A percentile compares a stretch with the other conserved stretches of the same genome.
Conservation (phyloP, 2,797 vertebrate species). For the Tamandua tetradactyla region DNA sequence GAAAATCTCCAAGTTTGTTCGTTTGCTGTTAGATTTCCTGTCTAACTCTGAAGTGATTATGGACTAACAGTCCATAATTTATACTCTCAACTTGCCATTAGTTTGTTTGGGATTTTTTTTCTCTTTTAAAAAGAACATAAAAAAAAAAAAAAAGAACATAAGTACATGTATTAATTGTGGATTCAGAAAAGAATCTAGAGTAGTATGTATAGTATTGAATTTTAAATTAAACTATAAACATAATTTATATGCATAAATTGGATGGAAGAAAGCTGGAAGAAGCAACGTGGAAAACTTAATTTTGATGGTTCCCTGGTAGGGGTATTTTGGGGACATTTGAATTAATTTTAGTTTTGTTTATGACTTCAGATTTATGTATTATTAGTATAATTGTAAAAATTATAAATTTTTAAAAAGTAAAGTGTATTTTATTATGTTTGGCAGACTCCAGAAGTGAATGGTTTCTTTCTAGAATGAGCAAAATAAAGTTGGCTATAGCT, state of each 20-base stretch:
- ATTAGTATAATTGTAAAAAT: not conserved
- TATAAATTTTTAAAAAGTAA: conserved; percentile 4
- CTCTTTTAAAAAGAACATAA: not conserved
- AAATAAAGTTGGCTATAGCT: not conserved
- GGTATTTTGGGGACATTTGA: not conserved
- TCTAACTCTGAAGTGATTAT: conserved; percentile 2
- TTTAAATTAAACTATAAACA: conserved; percentile 3
- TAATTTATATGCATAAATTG: not conserved
- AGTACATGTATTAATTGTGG: not conserved
- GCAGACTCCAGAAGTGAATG: not conserved
- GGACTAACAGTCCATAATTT: not conserved
- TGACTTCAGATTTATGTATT: conserved; percentile 8
- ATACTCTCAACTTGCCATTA: not conserved
- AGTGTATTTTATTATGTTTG: not conserved
- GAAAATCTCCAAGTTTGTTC: conserved; percentile 14
- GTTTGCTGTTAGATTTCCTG: not conserved
- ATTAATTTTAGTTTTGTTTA: conserved; percentile 37
- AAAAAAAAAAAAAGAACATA: no score
- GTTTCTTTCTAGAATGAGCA: conserved; percentile 23
- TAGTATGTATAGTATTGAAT: not conserved
- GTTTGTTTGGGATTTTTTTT: not conserved
- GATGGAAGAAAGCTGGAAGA: conserved; percentile 3
- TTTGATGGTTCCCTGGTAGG: not conserved
- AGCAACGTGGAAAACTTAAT: conserved; percentile 1
- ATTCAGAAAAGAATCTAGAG: conserved; percentile 3